Evolutionary conservation across 2,797 vertebrate species (phyloP).

Genomic region (Anisognathus igniventris): DNA sequence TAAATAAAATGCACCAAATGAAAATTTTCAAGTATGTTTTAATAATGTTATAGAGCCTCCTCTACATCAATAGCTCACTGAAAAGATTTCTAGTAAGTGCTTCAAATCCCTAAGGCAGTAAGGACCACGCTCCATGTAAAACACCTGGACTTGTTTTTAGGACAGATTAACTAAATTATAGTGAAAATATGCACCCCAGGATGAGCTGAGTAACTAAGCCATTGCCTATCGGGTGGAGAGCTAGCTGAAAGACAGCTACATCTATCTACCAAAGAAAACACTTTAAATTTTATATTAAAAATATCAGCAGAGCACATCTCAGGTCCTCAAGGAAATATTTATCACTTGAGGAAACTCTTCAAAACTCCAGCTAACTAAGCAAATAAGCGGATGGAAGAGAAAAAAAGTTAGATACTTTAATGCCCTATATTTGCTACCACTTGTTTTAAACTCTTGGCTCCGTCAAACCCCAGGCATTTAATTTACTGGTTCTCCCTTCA

Average conservation of each 20-base stretch:
- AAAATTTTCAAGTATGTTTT: not conserved
- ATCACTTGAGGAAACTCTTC: not conserved
- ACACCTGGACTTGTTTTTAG: not conserved
- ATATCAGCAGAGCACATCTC: not conserved
- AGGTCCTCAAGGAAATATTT: not conserved
- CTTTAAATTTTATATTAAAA: not conserved
- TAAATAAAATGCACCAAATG: not conserved
- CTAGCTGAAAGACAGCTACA: not conserved
- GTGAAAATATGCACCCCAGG: not conserved
- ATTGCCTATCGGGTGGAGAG: not conserved
- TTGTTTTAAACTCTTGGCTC: slow-evolving; percentile 17
- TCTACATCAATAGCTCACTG: not conserved
- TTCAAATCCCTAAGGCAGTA: slow-evolving; percentile 27
- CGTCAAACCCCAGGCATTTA: not conserved
- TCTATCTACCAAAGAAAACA: not conserved
- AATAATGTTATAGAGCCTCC: not conserved
- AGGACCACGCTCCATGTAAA: not conserved
- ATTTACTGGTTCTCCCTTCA: slow-evolving; percentile 23
- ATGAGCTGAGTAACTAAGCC: not conserved
- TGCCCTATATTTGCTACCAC: not conserved
- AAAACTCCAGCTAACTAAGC: not conserved
- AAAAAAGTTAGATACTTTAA: not conserved
- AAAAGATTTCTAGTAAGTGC: not conserved
- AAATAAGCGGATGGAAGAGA: not conserved
- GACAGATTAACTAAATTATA: not conserved